These are phyloP conservation scores for Falco columbarius DNA, from an alignment of 2,797 vertebrate genomes.

Conservation along the genomic window DNA sequence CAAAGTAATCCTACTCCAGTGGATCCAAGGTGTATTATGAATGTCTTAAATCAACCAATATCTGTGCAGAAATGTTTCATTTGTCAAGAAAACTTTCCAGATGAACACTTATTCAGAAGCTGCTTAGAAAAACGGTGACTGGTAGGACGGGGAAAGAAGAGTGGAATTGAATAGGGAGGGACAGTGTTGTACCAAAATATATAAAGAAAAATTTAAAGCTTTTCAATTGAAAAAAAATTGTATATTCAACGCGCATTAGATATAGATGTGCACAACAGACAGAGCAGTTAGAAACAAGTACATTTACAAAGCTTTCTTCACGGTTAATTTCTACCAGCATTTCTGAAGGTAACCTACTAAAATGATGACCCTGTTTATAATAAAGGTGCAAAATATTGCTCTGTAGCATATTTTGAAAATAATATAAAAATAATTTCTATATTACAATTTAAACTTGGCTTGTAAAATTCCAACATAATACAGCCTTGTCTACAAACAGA, in stretches of 20 bases:
- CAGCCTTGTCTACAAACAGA: constrained; percentile 76
- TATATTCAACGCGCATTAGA: constrained; percentile 55
- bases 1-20: background rate
- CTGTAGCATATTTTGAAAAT: constrained; percentile 81
- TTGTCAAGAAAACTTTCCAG: constrained; percentile 5
- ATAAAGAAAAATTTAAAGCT: constrained; percentile 54
- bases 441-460: constrained; percentile 82
- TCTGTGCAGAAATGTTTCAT: background rate
- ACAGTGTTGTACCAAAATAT: constrained; percentile 42
- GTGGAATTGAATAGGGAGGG: background rate
- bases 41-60: background rate
- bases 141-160: background rate
- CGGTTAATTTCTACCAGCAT: constrained; percentile 62
- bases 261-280: constrained; percentile 61
- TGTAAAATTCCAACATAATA: constrained; percentile 79
- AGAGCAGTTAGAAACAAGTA: constrained; percentile 57
- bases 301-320: constrained; percentile 63
- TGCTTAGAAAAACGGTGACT: constrained; percentile 41
- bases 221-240: constrained; percentile 66
- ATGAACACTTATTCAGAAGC: constrained; percentile 22
- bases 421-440: constrained; percentile 88
- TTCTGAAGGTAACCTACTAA: constrained; percentile 70
- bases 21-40: background rate
- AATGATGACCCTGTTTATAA: constrained; percentile 78
- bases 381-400: constrained; percentile 82